Conservation (phyloP, 2,113 vertebrate genomes). For the Gopherus flavomarginatus region DNA sequence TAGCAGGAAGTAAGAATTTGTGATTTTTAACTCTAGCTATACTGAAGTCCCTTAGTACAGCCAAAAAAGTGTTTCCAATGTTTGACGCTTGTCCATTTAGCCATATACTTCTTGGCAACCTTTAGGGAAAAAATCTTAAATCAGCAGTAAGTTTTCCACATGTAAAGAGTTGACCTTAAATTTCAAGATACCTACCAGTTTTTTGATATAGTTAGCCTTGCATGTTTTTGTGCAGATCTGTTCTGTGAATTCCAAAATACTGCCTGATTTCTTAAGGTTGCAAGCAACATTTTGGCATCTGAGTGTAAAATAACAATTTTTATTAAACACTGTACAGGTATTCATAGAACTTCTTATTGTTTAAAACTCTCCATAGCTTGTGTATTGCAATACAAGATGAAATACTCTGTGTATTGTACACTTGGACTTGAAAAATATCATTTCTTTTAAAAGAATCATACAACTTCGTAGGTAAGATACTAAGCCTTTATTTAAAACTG, state of each 20-base stretch:
- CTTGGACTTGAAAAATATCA: neutral
- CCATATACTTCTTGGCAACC: too few relatives aligned
- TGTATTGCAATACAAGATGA: too few relatives aligned
- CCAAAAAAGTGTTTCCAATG: too few relatives aligned
- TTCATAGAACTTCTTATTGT: slow-evolving; percentile 28
- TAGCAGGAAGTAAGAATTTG: neutral
- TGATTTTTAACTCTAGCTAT: neutral
- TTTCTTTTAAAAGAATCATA: neutral
- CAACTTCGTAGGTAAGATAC: neutral
- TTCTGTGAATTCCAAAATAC: neutral
- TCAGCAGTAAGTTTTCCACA: too few relatives aligned
- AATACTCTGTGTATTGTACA: neutral
- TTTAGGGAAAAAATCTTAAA: too few relatives aligned
- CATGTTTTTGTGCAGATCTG: neutral
- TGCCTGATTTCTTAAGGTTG: neutral
- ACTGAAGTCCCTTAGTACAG: too few relatives aligned
- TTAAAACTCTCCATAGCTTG: neutral
- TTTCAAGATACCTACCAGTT: too few relatives aligned
- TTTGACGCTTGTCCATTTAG: too few relatives aligned
- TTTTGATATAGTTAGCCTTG: too few relatives aligned
- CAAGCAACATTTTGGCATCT: neutral
- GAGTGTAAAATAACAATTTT: neutral
- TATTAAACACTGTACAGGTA: slow-evolving; percentile 19
- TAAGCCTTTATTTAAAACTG: neutral
- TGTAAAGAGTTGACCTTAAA: too few relatives aligned